Evolutionary conservation across 2,888 invertebrate species (phyloP).

Genomic region (Griposia aprilina): DNA sequence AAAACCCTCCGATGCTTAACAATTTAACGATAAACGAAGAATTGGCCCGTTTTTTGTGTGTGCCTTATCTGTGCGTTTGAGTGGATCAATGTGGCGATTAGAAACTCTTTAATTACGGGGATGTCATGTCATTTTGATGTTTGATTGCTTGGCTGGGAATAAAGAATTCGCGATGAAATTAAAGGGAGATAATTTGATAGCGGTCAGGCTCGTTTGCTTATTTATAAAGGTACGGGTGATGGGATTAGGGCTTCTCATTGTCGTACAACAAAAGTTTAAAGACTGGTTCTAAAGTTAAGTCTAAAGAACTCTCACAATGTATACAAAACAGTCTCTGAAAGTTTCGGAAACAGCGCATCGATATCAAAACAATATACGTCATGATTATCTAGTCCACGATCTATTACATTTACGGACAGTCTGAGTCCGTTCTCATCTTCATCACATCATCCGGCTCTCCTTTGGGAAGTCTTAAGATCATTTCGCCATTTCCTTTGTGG

Average conservation of each 20-base stretch:
- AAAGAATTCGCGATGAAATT: constrained; percentile 42
- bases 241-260: background rate
- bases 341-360: constrained; percentile 23
- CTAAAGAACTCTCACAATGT: background rate
- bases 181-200: constrained; percentile 27
- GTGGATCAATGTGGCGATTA: constrained; percentile 69
- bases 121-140: constrained; percentile 65
- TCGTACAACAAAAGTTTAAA: constrained; percentile 15
- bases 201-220: constrained; percentile 28
- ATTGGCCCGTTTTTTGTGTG: constrained; percentile 72
- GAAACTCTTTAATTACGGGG: constrained; percentile 67
- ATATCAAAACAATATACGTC: constrained; percentile 24
- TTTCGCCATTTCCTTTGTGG: constrained; percentile 70
- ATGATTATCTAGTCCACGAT: constrained; percentile 38
- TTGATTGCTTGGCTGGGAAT: constrained; percentile 58
- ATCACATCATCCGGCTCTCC: constrained; percentile 56
- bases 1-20: constrained; percentile 80
- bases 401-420: constrained; percentile 38
- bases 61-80: constrained; percentile 71
- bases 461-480: constrained; percentile 63
- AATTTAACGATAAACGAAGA: constrained; percentile 80
- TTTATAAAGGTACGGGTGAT: constrained; percentile 15
- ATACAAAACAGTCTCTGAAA: background rate
- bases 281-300: no score
- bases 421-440: constrained; percentile 46